These are phyloP conservation scores for Acrossocheilus wenchowensis DNA, from an alignment of 2,797 vertebrate species.

Conservation along the genomic window DNA sequence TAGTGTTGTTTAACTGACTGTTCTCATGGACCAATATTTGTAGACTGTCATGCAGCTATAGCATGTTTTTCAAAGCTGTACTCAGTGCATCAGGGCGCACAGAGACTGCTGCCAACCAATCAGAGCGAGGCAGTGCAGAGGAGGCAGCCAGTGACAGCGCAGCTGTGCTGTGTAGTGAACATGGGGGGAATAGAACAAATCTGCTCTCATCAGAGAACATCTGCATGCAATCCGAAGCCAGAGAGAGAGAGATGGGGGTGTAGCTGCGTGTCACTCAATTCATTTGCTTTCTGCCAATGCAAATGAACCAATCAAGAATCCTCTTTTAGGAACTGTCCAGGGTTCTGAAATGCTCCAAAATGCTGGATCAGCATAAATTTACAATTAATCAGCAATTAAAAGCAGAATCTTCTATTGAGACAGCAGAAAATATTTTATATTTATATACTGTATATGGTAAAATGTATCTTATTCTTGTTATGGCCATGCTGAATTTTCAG, in stretches of 20 bases:
- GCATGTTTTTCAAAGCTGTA: slow-evolving; percentile 17
- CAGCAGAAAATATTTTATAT: too few species aligned
- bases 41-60: slow-evolving; percentile 11
- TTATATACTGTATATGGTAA: neutral
- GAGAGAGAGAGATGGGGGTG: neutral
- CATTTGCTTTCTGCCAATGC: neutral
- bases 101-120: slow-evolving; percentile 45
- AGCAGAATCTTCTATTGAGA: neutral
- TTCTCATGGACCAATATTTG: neutral
- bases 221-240: slow-evolving; percentile 22
- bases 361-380: neutral
- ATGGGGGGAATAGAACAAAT: slow-evolving; percentile 13
- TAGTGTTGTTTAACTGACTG: neutral
- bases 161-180: slow-evolving; percentile 36
- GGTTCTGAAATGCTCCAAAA: slow-evolving; percentile 33
- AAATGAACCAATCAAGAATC: neutral
- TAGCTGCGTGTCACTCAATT: neutral
- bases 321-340: slow-evolving; percentile 25
- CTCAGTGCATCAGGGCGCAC: neutral
- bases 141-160: slow-evolving; percentile 50
- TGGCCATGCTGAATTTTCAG: neutral
- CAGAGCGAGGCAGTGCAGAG: slow-evolving; percentile 39
- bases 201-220: slow-evolving; percentile 41
- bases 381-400: neutral
- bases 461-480: neutral